A percentile compares a stretch with the other conserved stretches of the same genome.
Conservation (phyloP, 2,797 vertebrate genomes). For the Chanos chanos region DNA sequence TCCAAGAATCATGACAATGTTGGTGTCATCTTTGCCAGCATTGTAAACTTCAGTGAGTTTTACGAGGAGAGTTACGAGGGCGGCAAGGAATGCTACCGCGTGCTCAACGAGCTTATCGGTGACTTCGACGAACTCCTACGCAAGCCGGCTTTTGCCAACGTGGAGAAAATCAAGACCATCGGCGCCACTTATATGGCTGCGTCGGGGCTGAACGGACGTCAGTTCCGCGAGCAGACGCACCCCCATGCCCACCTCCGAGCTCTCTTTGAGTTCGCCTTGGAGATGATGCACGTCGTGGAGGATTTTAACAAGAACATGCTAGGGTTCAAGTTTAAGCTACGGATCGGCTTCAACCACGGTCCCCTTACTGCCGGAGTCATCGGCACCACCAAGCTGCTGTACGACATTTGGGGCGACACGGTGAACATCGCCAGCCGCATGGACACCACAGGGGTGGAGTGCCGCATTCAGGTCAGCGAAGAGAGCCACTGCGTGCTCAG, state of each 20-base stretch:
- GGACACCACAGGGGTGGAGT: constrained; percentile 97
- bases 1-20: constrained; percentile 96
- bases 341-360: constrained; percentile 95
- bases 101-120: constrained; percentile 94
- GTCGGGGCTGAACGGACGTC: constrained; percentile 85
- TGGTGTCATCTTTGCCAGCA: constrained; percentile 95
- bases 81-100: constrained; percentile 95
- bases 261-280: constrained; percentile 93
- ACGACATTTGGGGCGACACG: constrained; percentile 98
- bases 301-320: constrained; percentile 99
- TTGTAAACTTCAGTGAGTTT: constrained; percentile 98
- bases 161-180: constrained; percentile 99
- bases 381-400: constrained; percentile 95
- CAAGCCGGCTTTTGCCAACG: constrained; percentile 80
- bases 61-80: constrained; percentile 98
- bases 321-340: constrained; percentile 95
- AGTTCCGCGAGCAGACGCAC: constrained; percentile 69
- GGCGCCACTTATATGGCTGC: constrained; percentile 99
- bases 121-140: constrained; percentile 95
- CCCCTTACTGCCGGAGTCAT: constrained; percentile 95
- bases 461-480: constrained; percentile 95
- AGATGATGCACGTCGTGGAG: constrained; percentile 97
- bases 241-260: constrained; percentile 85
- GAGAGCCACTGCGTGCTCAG: constrained; percentile 88
- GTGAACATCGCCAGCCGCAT: constrained; percentile 98